These are phyloP conservation scores for Amphipyra berbera DNA, from an alignment of 2,888 invertebrate genomes.

Conservation along the genomic window DNA sequence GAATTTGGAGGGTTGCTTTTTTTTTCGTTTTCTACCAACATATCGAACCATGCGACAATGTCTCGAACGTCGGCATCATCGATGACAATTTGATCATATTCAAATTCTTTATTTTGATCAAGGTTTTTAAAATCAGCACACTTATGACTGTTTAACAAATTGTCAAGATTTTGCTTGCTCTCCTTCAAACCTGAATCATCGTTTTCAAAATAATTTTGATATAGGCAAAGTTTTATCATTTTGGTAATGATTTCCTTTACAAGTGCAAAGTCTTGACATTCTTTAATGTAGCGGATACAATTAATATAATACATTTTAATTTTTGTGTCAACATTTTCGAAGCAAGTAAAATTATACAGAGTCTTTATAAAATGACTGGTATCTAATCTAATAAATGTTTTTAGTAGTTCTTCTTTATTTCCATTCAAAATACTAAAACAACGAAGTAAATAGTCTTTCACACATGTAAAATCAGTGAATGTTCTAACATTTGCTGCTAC, in stretches of 20 bases:
- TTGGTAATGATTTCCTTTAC: slow-evolving; percentile 6
- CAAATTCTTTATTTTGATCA: too few species aligned
- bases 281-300: slow-evolving; percentile 10
- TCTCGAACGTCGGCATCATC: too few species aligned
- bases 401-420: slow-evolving; percentile 11
- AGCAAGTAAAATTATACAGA: slow-evolving; percentile 9
- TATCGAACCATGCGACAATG: too few species aligned
- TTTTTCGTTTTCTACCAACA: too few species aligned
- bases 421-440: slow-evolving; percentile 12
- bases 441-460: slow-evolving; percentile 10
- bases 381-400: slow-evolving; percentile 8
- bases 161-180: slow-evolving; percentile 16
- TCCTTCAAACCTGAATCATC: slow-evolving; percentile 10
- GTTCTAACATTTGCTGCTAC: slow-evolving; percentile 10
- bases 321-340: slow-evolving; percentile 11
- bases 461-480: slow-evolving; percentile 10
- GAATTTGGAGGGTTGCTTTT: too few species aligned
- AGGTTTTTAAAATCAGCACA: slow-evolving; percentile 10
- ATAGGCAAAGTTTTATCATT: slow-evolving; percentile 9
- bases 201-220: slow-evolving; percentile 10
- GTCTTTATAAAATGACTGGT: slow-evolving; percentile 7
- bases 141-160: slow-evolving; percentile 17
- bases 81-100: too few species aligned
- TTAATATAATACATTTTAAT: slow-evolving; percentile 8
- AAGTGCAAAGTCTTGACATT: slow-evolving; percentile 9